Base-by-base conservation (phyloP, 2,797 vertebrate genomes). In the Anabas testudineus region DNA sequence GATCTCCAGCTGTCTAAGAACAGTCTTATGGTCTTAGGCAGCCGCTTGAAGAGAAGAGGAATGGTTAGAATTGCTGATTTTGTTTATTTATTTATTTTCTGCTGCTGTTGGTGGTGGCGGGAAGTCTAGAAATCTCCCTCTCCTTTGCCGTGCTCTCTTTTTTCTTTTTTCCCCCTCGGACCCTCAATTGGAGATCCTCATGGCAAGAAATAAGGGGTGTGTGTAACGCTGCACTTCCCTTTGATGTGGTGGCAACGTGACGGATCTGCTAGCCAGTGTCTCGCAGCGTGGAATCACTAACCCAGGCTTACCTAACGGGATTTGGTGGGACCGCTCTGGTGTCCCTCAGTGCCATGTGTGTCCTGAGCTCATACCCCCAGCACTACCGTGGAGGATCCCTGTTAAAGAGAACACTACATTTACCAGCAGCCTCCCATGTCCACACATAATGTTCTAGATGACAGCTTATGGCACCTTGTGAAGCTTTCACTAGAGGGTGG, bases 231-330 rank as follows among this genome's bases (percentile, higher is more conserved):
- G 81, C 75, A 64, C 81, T 90, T 80, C 73, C 81, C 92, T 95
- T 95, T 94, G 93, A 95, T 92, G 93, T 94, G 84, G 88, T 76
- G 84, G 84, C 89, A 90, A 94, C 89, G 92, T 95, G 94, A 94
- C 93, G 90, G 93, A 94, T 94, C 87, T 92, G 84, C 87, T 88
- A 82, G 91, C 90, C 87, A 83, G 82, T 88, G 88, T 93, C 90
- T 91, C 86, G 83, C 91, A 91, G 92, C 90, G 85, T 93, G 92
- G 93, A 94, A 95, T 94, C 90, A 90, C 92, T 93, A 94, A 92
- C 92, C 92, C 92, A 76, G 92, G 92, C 91, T 94, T 94, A 93
- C 92, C 92, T 94, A 94, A 94, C 87, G 86, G 91, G 93, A 94
- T 95, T 95, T 94, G 89, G 89, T 90, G 53, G 90, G 82, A 86